Evolutionary conservation across 2,113 vertebrate species (phyloP).

Genomic region (Onychorhynchus coronatus): DNA sequence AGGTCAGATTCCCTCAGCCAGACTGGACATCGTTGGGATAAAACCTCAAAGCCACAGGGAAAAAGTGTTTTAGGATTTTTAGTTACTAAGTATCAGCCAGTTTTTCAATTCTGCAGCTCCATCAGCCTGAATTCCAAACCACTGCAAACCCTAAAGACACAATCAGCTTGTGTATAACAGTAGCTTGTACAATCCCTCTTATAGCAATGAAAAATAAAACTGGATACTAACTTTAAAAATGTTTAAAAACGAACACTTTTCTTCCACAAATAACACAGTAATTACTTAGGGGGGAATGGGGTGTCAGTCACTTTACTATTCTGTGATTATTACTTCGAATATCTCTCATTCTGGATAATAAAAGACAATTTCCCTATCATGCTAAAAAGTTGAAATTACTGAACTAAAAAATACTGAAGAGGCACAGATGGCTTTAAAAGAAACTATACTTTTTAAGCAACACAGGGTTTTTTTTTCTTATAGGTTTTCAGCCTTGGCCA

Average conservation of each 20-base stretch:
- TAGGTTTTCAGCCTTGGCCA: background rate
- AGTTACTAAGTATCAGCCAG: background rate
- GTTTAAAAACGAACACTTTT: background rate
- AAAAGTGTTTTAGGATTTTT: background rate
- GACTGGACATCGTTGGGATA: background rate
- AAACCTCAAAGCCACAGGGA: fast-evolving
- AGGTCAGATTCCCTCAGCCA: background rate
- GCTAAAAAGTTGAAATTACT: background rate
- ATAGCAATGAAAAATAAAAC: background rate
- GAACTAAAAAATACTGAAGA: background rate
- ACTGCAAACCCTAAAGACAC: fast-evolving
- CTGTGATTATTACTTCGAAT: too few species aligned
- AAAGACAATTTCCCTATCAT: background rate
- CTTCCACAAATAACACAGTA: background rate
- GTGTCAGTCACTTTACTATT: background rate
- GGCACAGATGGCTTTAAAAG: background rate
- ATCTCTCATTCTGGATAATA: background rate
- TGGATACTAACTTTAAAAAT: background rate
- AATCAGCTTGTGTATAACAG: too few species aligned
- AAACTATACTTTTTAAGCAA: fast-evolving
- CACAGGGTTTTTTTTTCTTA: fast-evolving
- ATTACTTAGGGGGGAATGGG: background rate
- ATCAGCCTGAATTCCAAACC: background rate
- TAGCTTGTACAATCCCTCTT: background rate
- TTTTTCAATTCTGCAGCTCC: background rate